Evolutionary conservation across 1,140 invertebrate genomes (phyloP).

Genomic region (Cyclina sinensis): DNA sequence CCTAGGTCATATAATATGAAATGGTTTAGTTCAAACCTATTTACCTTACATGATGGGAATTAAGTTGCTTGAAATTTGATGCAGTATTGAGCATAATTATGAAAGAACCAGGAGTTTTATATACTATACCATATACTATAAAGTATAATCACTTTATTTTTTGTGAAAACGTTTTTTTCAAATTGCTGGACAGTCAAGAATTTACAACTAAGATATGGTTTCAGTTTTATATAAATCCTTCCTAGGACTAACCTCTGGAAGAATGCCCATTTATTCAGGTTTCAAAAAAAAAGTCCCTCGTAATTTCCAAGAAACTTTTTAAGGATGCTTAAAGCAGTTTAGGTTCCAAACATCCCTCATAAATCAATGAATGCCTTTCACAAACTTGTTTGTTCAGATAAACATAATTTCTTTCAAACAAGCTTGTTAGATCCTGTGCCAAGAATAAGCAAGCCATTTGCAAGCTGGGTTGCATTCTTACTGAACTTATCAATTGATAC

Average conservation of each 20-base stretch:
- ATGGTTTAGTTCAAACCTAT: too few species aligned
- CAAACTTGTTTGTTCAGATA: conserved; percentile 18
- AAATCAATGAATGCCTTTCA: neutral
- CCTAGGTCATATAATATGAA: too few species aligned
- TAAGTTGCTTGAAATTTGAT: too few species aligned
- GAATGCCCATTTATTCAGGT: neutral
- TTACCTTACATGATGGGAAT: too few species aligned
- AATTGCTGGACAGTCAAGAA: neutral
- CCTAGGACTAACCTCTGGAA: neutral
- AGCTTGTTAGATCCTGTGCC: neutral
- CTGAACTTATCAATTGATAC: too few species aligned
- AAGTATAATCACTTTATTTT: too few species aligned
- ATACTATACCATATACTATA: too few species aligned
- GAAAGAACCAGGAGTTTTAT: too few species aligned
- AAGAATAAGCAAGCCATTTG: conserved; percentile 14
- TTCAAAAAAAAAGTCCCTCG: neutral
- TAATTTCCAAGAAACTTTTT: conserved; percentile 27
- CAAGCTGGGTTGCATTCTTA: neutral
- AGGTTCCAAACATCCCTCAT: conserved; percentile 3
- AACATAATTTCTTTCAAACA: neutral
- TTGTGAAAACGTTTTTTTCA: neutral
- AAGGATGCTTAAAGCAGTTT: neutral
- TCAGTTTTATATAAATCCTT: neutral
- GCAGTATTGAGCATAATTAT: too few species aligned
- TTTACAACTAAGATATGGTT: neutral